Conservation (phyloP, 2,113 vertebrate genomes). For the Felis chaus region DNA sequence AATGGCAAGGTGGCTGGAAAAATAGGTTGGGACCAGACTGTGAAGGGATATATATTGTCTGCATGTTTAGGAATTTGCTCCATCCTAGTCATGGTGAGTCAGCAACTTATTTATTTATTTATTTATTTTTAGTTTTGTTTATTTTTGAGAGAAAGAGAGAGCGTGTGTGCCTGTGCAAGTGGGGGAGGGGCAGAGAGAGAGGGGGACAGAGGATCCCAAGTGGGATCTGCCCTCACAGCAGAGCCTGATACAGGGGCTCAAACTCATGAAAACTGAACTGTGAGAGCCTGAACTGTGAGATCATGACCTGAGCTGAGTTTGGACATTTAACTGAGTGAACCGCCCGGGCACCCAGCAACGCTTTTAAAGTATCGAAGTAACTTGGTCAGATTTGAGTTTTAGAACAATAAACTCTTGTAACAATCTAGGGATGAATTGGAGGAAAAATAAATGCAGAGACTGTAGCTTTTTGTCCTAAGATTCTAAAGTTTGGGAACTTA, state of each 20-base stretch:
- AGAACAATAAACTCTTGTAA: slow-evolving; percentile 9
- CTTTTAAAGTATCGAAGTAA: slow-evolving; percentile 38
- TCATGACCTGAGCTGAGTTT: too few relatives aligned
- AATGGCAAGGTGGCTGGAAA: background rate
- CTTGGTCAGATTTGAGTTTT: background rate
- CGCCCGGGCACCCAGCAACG: background rate
- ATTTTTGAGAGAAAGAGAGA: too few relatives aligned
- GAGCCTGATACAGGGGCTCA: too few relatives aligned
- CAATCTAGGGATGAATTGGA: background rate
- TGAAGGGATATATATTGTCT: background rate
- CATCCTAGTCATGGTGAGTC: background rate
- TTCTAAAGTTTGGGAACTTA: background rate
- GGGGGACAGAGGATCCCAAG: too few relatives aligned
- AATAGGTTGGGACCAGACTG: background rate
- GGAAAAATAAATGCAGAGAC: background rate
- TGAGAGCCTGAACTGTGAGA: too few relatives aligned
- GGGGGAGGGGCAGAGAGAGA: too few relatives aligned
- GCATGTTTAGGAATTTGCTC: background rate
- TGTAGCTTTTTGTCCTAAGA: background rate
- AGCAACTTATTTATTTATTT: background rate
- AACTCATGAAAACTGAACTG: too few relatives aligned
- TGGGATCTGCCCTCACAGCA: too few relatives aligned
- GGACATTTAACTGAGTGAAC: too few relatives aligned
- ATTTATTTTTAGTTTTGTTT: too few relatives aligned
- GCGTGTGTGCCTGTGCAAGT: too few relatives aligned